Conservation (phyloP, 2,797 vertebrate genomes). For the Ctenopoma kingsleyae region DNA sequence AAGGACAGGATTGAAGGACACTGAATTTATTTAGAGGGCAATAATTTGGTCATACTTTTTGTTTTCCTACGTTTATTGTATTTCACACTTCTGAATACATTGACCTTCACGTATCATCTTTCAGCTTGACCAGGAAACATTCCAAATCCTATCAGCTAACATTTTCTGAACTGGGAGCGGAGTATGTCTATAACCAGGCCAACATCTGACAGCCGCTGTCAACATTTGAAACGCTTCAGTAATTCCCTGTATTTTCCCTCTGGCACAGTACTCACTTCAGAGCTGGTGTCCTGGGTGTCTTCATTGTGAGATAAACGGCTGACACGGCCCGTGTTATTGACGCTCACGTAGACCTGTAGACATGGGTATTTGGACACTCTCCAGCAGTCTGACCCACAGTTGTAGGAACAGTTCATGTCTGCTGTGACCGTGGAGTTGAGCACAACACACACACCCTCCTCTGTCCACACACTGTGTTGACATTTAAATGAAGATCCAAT, state of each 20-base stretch:
- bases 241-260: slow-evolving; percentile 58
- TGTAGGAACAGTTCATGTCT: slow-evolving; percentile 94
- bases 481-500: slow-evolving; percentile 52
- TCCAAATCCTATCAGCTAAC: slow-evolving; percentile 38
- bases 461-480: slow-evolving; percentile 91
- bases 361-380: slow-evolving; percentile 93
- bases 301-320: slow-evolving; percentile 93
- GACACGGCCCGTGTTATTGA: slow-evolving; percentile 91
- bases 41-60: slow-evolving; percentile 2
- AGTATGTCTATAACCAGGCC: slow-evolving; percentile 43
- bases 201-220: slow-evolving; percentile 57
- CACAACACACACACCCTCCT: slow-evolving; percentile 91
- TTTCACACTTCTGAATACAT: slow-evolving; percentile 12
- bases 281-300: slow-evolving; percentile 92
- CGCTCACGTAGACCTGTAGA: slow-evolving; percentile 94
- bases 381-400: slow-evolving; percentile 94
- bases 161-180: slow-evolving; percentile 40
- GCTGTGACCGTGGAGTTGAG: slow-evolving; percentile 92
- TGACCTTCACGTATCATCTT: slow-evolving; percentile 12
- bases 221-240: slow-evolving; percentile 68
- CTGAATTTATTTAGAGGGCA: slow-evolving; percentile 29
- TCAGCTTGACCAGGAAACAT: slow-evolving; percentile 37
- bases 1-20: slow-evolving; percentile 40
- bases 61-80: slow-evolving; percentile 13
- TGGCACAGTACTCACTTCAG: slow-evolving; percentile 86